Evolutionary conservation across 2,113 vertebrate genomes (phyloP).

Genomic region (Tinamus guttatus): DNA sequence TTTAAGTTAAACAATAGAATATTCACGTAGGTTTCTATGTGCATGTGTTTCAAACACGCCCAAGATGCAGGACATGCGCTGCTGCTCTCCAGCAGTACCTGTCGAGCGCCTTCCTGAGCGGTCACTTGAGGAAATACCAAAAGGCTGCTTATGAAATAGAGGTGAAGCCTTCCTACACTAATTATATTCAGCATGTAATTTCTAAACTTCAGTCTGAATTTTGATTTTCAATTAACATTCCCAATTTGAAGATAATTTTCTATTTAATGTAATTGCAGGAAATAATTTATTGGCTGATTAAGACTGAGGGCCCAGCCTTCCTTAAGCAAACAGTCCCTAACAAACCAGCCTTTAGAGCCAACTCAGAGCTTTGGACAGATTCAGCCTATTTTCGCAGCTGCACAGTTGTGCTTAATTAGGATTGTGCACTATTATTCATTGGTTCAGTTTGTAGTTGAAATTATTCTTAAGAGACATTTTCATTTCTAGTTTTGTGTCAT

Average conservation of each 20-base stretch:
- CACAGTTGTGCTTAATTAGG: conserved; percentile 84
- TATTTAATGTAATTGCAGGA: conserved; percentile 95
- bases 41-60: not conserved
- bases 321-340: conserved; percentile 86
- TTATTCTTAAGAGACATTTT: conserved; percentile 82
- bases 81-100: conserved; percentile 76
- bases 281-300: conserved; percentile 97
- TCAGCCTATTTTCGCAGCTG: conserved; percentile 93
- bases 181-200: conserved; percentile 83
- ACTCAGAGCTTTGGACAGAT: conserved; percentile 81
- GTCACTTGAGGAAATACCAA: conserved; percentile 82
- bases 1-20: not conserved
- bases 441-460: conserved; percentile 79
- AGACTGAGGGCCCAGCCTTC: conserved; percentile 87
- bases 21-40: not conserved
- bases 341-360: conserved; percentile 81
- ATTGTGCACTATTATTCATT: conserved; percentile 84
- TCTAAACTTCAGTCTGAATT: conserved; percentile 92
- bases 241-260: conserved; percentile 91
- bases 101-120: conserved; percentile 69
- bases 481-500: conserved; percentile 80
- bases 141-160: conserved; percentile 82
- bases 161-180: conserved; percentile 81
- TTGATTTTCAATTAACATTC: conserved; percentile 95
- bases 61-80: not conserved